Evolutionary conservation across 1,140 invertebrate species (phyloP).

Genomic region (Panonychus citri): DNA sequence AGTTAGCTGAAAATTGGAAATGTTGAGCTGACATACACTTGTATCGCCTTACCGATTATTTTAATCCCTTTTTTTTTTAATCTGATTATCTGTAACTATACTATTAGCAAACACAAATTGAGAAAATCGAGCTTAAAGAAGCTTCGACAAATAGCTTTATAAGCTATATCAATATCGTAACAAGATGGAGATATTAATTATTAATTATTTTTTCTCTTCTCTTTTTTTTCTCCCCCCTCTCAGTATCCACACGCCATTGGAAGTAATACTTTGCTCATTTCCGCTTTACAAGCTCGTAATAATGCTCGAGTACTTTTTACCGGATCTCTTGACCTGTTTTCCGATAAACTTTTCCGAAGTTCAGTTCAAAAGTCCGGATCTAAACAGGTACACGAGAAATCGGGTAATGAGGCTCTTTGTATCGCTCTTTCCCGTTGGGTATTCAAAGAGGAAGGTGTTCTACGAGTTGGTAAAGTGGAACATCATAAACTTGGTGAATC

Average conservation of each 20-base stretch:
- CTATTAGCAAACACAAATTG: too few species aligned
- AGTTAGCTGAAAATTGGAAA: too few species aligned
- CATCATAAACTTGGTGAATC: constrained; percentile 63
- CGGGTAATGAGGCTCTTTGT: constrained; percentile 68
- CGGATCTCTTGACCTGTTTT: constrained; percentile 91
- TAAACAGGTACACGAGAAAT: constrained; percentile 29
- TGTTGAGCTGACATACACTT: too few species aligned
- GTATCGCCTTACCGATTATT: too few species aligned
- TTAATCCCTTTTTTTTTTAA: too few species aligned
- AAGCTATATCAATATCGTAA: too few species aligned
- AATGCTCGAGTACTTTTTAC: constrained; percentile 93
- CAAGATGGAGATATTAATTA: too few species aligned
- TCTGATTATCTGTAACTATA: too few species aligned
- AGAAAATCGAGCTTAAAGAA: too few species aligned
- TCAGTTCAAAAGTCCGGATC: constrained; percentile 46
- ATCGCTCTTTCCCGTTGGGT: constrained; percentile 79
- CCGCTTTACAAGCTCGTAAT: constrained; percentile 88
- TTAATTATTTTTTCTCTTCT: too few species aligned
- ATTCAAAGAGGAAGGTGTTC: constrained; percentile 80
- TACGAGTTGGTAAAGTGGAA: constrained; percentile 61
- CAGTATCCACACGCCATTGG: constrained; percentile 86
- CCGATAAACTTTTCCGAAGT: constrained; percentile 75
- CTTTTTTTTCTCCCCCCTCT: too few species aligned
- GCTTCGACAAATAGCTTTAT: too few species aligned
- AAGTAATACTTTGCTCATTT: constrained; percentile 69